Base-by-base conservation (phyloP, 2,888 invertebrate genomes). In the Chaetoderma sp. region DNA sequence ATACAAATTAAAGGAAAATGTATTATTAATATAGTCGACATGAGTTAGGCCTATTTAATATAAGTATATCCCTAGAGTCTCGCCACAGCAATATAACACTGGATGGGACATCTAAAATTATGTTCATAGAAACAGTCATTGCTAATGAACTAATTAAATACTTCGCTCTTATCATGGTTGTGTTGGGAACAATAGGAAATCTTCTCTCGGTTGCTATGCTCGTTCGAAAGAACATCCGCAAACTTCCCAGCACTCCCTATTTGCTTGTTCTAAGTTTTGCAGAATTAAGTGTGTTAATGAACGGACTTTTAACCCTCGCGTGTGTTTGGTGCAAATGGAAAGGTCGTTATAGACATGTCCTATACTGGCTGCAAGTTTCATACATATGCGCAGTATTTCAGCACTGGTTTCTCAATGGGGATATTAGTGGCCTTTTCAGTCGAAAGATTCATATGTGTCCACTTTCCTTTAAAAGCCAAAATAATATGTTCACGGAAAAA, bases 341-440 rank as follows among this genome's bases (percentile, higher is more conserved):
- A n/a, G n/a, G n/a, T n/a, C n/a, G 32, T 52, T 8, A 28, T 28
- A 2, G 52, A 52, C 32, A 1, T 52, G 1, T 52, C 52, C 18
- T 33, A 52, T 33, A 32, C 32, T 28, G 52, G 52, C 16, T 52
- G 52, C 32, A 52, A 52, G 32, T 32, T 52, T 16, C 52, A 52
- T 4, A 18, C 32, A 28, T 52, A 32, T 30, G 4, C 32, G 8
- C 21, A 32, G 30, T 52, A 52, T 30, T 2, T 52, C 28, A 18
- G 32, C 30, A 52, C 32, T 28, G 52, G 32, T 8, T 30, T 52
- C 16, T 52, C 52, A 2, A 32, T 33, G 2, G 28, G 52, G 52
- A 52, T 52, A 32, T 52, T 52, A 52, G 52, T 52, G 2, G 28
- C 32, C 32, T 28, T 52, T 2, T 52, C 52, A 25, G 28, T 52